Evolutionary conservation across 2,888 invertebrate genomes (phyloP), one percentile per base, ranked within the genome.

Genomic region (Pimpla rufipes): DNA sequence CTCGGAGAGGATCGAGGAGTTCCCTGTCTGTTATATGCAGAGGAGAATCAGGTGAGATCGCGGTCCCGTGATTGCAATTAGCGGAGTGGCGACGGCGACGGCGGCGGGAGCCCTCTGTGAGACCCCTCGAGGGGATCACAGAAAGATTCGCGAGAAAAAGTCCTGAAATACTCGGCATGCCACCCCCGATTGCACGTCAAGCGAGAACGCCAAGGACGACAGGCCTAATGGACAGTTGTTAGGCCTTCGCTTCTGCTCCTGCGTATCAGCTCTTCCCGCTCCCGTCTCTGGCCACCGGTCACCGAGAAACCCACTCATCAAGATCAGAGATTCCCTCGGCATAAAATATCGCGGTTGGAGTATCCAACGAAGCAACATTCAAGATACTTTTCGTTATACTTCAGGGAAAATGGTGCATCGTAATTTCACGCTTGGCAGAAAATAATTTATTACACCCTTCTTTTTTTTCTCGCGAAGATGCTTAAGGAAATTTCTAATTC

Each of bases 61-160:
- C 79, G 87, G 85, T 86, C 86, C 87, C 85, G 86, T 88, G 90
- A 91, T 91, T 90, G 91, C 91, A 91, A 91, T 91, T 90, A 91
- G 91, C 88, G 88, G 88, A 89, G 84, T 88, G 87, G 87, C 90
- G 88, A 89, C 88, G 85, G 85, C 88, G 74, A 5, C 29, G 29
- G 29, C 29, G 29, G 88, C 88, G 81, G 29, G 55, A 73, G 57
- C 67, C 50, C 74, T 57, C 47, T 50, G 73, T 68, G 73, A 79
- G 68, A n/a, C 40, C 35, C 50, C 5, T 50, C 8, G 79, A 47
- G n/a, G 55, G 29, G 55, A 64, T 66, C 52, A 40, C 35, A 18
- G 42, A 59, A 50, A 40, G 57, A 50, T 47, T 50, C 47, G 3
- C 55, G 67, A 37, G 62, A 10, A 21, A 52, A 71, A 75, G 62